phyloP scores from a whole-genome alignment of 2,888 invertebrate species.

The Drosophila leonis region DNA sequence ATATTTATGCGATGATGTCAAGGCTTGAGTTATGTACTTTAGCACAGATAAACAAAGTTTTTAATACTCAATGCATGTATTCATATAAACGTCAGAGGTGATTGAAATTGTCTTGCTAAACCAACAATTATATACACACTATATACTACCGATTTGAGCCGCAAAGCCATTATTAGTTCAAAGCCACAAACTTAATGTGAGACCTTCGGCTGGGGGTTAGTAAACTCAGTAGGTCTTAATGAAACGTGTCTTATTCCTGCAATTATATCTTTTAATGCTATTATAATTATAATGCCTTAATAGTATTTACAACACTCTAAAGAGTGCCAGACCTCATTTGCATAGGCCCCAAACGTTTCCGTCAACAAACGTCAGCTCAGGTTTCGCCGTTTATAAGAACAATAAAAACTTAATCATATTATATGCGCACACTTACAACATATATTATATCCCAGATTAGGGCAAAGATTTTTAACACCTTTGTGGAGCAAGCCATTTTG shows the following conservation, averaged over 20 bases:
- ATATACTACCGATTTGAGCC: neutral
- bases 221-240: slow-evolving; percentile 29
- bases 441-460: slow-evolving; percentile 79
- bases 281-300: slow-evolving; percentile 52
- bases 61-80: slow-evolving; percentile 7
- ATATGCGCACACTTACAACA: slow-evolving; percentile 66
- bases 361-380: slow-evolving; percentile 28
- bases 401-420: slow-evolving; percentile 9
- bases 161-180: neutral
- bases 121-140: neutral
- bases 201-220: slow-evolving; percentile 31
- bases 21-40: slow-evolving; percentile 35
- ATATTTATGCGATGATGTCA: slow-evolving; percentile 45
- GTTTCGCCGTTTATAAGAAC: slow-evolving; percentile 18
- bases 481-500: slow-evolving; percentile 82
- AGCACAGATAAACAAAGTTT: slow-evolving; percentile 36
- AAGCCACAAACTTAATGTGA: slow-evolving; percentile 7
- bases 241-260: slow-evolving; percentile 44
- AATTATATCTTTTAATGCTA: slow-evolving; percentile 51
- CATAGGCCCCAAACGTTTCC: slow-evolving; percentile 31
- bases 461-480: slow-evolving; percentile 72
- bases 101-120: slow-evolving; percentile 15
- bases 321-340: slow-evolving; percentile 29
- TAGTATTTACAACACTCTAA: slow-evolving; percentile 27
- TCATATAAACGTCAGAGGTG: neutral